These are phyloP conservation scores for Pyrocoelia pectoralis DNA, from an alignment of 2,888 invertebrate genomes.

Conservation along the genomic window DNA sequence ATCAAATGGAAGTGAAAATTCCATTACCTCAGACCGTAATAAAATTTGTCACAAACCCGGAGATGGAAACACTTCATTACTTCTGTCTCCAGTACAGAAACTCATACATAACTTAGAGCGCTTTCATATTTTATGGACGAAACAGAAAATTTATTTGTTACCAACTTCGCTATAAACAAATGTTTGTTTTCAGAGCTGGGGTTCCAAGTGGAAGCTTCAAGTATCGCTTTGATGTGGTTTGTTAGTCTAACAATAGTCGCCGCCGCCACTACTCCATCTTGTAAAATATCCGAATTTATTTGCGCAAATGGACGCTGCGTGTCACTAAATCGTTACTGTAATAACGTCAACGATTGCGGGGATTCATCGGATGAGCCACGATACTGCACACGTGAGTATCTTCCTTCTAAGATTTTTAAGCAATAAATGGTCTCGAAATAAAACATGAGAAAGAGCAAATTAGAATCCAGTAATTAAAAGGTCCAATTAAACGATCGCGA, in stretches of 20 bases:
- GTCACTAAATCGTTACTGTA: slow-evolving; percentile 78
- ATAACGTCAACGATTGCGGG: slow-evolving; percentile 81
- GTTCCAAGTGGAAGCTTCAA: slow-evolving; percentile 30
- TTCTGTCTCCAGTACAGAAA: slow-evolving; percentile 18
- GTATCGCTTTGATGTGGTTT: slow-evolving; percentile 28
- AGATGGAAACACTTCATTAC: slow-evolving; percentile 26
- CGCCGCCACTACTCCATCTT: slow-evolving; percentile 61
- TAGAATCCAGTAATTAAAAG: background rate
- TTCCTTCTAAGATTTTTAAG: slow-evolving; percentile 7
- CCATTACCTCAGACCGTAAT: background rate
- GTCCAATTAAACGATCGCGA: background rate
- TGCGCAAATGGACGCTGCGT: slow-evolving; percentile 74
- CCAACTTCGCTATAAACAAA: background rate
- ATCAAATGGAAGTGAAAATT: background rate
- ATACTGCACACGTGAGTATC: slow-evolving; percentile 79
- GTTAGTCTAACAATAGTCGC: slow-evolving; percentile 60
- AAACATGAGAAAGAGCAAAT: background rate
- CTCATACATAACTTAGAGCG: slow-evolving; percentile 22
- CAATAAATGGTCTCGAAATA: background rate
- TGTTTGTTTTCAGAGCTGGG: slow-evolving; percentile 15
- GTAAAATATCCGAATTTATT: slow-evolving; percentile 73
- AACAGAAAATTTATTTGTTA: background rate
- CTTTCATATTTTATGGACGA: background rate
- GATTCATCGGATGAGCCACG: slow-evolving; percentile 83
- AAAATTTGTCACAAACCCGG: slow-evolving; percentile 16